Percentiles rank a stretch among this genome's conserved stretches.
Evolutionary conservation across 2,113 vertebrate genomes (phyloP).

Genomic region (Clarias gariepinus): DNA sequence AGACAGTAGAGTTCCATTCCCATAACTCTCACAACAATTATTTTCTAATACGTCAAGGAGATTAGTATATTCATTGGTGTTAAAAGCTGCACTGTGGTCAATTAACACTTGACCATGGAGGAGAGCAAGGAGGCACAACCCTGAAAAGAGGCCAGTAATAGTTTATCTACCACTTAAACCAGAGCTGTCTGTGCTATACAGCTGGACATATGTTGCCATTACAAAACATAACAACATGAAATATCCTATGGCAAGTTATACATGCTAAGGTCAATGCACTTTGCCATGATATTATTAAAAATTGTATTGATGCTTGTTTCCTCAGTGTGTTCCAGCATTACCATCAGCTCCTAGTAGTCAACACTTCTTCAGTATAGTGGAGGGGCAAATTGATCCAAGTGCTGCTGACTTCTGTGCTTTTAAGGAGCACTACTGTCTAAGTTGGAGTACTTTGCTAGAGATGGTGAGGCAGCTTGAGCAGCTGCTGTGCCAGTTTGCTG

Average conservation of each 20-base stretch:
- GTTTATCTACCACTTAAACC: too few species aligned
- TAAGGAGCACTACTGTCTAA: constrained; percentile 69
- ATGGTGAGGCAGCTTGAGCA: constrained; percentile 68
- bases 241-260: background rate
- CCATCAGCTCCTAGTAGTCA: constrained; percentile 40
- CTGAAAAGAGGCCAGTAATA: too few species aligned
- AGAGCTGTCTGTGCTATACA: background rate
- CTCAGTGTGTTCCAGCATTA: constrained; percentile 57
- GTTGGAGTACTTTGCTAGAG: constrained; percentile 66
- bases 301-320: constrained; percentile 33
- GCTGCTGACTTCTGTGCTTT: constrained; percentile 74
- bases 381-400: constrained; percentile 66
- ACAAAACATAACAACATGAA: background rate
- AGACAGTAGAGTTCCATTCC: too few species aligned
- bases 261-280: background rate
- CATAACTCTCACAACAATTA: too few species aligned
- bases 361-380: constrained; percentile 60
- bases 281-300: background rate
- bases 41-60: too few species aligned
- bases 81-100: too few species aligned
- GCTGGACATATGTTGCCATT: background rate
- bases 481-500: constrained; percentile 74
- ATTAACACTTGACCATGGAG: too few species aligned
- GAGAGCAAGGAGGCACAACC: too few species aligned
- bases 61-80: too few species aligned